Conservation (phyloP, 2,888 invertebrate species). For the Rutpela maculata region DNA sequence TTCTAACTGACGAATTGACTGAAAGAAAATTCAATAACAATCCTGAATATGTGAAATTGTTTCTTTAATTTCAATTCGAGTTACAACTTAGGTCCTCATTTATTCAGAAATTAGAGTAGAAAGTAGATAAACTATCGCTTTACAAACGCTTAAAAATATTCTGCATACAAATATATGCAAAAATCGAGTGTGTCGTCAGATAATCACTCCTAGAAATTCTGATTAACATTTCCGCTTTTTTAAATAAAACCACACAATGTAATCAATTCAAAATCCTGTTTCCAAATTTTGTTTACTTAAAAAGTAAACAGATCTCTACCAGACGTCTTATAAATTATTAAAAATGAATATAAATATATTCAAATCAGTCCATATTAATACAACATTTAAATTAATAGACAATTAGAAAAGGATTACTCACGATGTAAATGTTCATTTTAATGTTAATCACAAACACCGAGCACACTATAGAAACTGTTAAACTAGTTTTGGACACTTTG, state of each 20-base stretch:
- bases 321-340: background rate
- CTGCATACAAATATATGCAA: constrained; percentile 3
- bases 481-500: constrained; percentile 22
- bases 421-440: constrained; percentile 27
- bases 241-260: background rate
- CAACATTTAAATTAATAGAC: constrained; percentile 9
- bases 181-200: background rate
- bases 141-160: background rate
- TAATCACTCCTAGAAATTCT: background rate
- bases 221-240: constrained; percentile 3
- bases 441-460: constrained; percentile 16
- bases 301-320: background rate
- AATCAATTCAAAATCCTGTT: background rate
- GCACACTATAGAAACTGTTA: background rate
- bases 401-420: constrained; percentile 27
- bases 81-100: background rate
- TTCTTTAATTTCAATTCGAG: background rate
- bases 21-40: background rate
- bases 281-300: background rate
- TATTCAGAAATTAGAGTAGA: background rate
- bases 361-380: constrained; percentile 3
- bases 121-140: background rate
- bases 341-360: background rate
- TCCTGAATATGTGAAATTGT: background rate
- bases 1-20: background rate